Conservation (phyloP, 2,113 vertebrate genomes). For the Cyanoderma ruficeps region DNA sequence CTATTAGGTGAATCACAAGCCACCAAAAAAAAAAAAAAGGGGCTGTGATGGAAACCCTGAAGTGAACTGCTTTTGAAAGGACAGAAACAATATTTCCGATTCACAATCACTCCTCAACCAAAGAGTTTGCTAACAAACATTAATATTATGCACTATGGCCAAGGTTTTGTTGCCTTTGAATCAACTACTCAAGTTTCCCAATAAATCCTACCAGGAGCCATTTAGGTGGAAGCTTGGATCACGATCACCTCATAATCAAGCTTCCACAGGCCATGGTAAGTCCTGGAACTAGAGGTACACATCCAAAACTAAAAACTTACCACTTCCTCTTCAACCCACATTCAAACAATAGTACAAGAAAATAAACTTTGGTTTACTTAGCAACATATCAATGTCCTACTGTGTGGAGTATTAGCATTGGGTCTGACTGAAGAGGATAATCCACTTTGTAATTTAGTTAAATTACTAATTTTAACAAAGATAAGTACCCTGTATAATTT, state of each 20-base stretch:
- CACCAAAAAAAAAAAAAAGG: not conserved
- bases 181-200: not conserved
- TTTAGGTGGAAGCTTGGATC: not conserved
- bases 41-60: not conserved
- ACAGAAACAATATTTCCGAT: not conserved
- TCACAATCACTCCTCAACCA: not conserved
- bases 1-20: not conserved
- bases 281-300: not conserved
- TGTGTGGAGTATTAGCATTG: slow-evolving; percentile 62
- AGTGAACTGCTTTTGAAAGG: not conserved
- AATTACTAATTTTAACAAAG: slow-evolving; percentile 73
- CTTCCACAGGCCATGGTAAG: accelerated
- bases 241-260: not conserved
- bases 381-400: slow-evolving; percentile 55
- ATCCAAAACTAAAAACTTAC: not conserved
- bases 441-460: slow-evolving; percentile 75
- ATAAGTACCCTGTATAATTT: slow-evolving; percentile 68
- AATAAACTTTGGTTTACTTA: slow-evolving; percentile 63
- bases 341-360: slow-evolving; percentile 24
- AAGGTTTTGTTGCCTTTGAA: not conserved
- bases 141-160: not conserved
- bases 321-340: not conserved
- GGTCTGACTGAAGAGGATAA: slow-evolving; percentile 57
- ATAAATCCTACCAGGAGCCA: not conserved
- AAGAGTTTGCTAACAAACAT: not conserved